Evolutionary conservation across 1,140 invertebrate genomes (phyloP).

Genomic region (Chionoecetes opilio): DNA sequence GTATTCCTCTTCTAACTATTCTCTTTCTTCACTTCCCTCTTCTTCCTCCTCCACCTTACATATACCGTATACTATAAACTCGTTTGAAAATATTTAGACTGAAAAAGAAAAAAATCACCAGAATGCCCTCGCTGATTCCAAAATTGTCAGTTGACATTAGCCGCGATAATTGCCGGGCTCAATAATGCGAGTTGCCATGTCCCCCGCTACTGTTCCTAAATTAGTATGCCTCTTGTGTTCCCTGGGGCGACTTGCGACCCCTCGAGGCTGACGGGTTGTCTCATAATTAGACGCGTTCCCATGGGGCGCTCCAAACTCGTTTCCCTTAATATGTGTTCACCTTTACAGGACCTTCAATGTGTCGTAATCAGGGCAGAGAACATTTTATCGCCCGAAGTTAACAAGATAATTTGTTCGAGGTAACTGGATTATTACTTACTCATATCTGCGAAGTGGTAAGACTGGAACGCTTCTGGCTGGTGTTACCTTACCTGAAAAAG

Average conservation of each 20-base stretch:
- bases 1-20: not conserved
- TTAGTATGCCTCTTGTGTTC: not conserved
- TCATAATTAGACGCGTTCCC: not conserved
- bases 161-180: not conserved
- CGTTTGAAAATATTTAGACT: not conserved
- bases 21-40: not conserved
- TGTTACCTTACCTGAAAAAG: not conserved
- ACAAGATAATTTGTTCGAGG: slow-evolving; percentile 29
- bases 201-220: not conserved
- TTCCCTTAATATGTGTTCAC: not conserved
- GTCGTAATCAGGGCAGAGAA: not conserved
- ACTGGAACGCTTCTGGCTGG: not conserved
- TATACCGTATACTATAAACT: not conserved
- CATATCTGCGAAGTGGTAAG: not conserved
- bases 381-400: not conserved
- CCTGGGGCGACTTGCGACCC: not conserved
- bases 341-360: not conserved
- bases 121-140: not conserved
- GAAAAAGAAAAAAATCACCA: not conserved
- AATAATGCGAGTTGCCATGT: not conserved
- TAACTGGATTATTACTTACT: not conserved
- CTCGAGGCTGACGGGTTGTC: not conserved
- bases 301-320: not conserved
- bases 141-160: not conserved
- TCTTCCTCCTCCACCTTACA: not conserved